Evolutionary conservation across 2,888 invertebrate genomes (phyloP), one percentile per base, ranked within the genome.

Genomic region (Apantesis nais): DNA sequence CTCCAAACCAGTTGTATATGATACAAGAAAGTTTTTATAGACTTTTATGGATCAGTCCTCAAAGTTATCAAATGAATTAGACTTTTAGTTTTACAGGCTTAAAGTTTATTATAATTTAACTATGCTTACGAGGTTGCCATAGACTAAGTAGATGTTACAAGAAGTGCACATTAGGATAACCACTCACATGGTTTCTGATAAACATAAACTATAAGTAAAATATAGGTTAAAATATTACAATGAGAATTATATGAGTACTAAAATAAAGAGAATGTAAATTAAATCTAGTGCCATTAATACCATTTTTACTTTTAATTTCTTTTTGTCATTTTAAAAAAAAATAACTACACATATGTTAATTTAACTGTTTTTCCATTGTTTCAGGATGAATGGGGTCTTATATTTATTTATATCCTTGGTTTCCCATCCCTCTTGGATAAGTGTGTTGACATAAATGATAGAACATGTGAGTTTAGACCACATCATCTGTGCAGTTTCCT

Each of bases 321-420:
- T n/a, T 39, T 39, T 39, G 11, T 11, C 11, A 39, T 39, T 39
- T 39, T 11, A 11, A 5, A 39, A 39, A 39, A 39, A 39, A 39
- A 39, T 39, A 14, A 16, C 16, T 16, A 16, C 4, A 41, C 3
- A 41, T 39, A 16, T 41, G 29, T 37, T 4, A 22, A 61, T 19
- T 62, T 2, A n/a, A 62, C 39, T 39, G 2, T 9, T 48, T 22
- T 41, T 66, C 55, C 55, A 81, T 78, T 83, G 1, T 94, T 95
- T 29, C 88, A 97, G 97, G 97, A 97, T 81, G 98, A 98, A 93
- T 98, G 98, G 98, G 95, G 95, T 74, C 86, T 98, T 7, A 87
- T 97, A 61, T 97, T 96, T 85, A 96, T 96, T 75, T 97, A 96
- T 78, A 91, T 98, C 70, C 87, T 97, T 66, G 95, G 96, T 29